Evolutionary conservation across 2,113 vertebrate genomes (phyloP).

Genomic region (Stigmatopora nigra): DNA sequence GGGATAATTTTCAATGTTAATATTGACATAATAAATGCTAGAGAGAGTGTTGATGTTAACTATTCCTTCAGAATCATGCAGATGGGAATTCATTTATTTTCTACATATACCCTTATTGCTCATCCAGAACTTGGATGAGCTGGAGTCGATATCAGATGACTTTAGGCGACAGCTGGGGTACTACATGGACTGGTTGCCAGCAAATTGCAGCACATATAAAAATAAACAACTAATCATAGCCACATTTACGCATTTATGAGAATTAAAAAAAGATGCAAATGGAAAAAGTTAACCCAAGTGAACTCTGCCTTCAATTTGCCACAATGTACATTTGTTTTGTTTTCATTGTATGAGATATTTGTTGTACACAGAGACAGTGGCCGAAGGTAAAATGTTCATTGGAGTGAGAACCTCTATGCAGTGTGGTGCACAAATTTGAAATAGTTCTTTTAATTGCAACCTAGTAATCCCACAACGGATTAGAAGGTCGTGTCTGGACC

Average conservation of each 20-base stretch:
- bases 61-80: neutral
- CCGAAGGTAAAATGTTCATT: neutral
- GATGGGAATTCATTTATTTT: neutral
- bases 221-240: neutral
- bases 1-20: neutral
- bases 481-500: constrained; percentile 22
- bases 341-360: neutral
- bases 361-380: neutral
- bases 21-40: neutral
- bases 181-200: neutral
- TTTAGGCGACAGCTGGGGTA: constrained; percentile 1
- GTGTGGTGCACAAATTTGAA: neutral
- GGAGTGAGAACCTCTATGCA: neutral
- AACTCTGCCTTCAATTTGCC: no score
- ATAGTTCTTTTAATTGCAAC: constrained; percentile 49
- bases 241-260: neutral
- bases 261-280: no score
- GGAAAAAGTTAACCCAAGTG: no score
- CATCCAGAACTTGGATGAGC: neutral
- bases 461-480: constrained; percentile 50
- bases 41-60: neutral
- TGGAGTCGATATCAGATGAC: neutral
- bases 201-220: neutral
- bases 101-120: neutral
- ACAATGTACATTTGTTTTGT: no score